Evolutionary conservation across 2,113 vertebrate species (phyloP).

Genomic region (Plotosus lineatus): DNA sequence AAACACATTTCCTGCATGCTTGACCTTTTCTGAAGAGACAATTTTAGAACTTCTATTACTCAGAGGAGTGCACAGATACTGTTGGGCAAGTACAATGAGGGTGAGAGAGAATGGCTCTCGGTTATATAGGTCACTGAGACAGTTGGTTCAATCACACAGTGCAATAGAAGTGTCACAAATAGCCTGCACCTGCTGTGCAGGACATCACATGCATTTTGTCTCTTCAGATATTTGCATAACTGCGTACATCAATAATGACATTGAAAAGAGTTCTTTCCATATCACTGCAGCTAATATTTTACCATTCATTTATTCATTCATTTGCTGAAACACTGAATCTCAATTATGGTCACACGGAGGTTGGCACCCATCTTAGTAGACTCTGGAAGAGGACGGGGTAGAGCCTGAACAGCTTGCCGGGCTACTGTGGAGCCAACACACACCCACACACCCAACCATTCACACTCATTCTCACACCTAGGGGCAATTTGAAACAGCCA

Average conservation of each 20-base stretch:
- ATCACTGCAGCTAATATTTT: not conserved
- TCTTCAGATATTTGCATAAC: conserved; percentile 14
- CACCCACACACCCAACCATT: no score
- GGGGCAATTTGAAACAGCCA: no score
- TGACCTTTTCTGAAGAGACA: conserved; percentile 6
- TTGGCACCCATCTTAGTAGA: no score
- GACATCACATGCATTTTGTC: conserved; percentile 8
- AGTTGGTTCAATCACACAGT: conserved; percentile 8
- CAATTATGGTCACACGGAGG: no score
- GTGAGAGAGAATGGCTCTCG: not conserved
- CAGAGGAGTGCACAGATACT: not conserved
- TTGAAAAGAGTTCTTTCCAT: not conserved
- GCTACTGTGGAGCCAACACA: no score
- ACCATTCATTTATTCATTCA: no score
- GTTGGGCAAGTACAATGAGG: not conserved
- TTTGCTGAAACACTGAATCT: no score
- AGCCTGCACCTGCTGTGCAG: conserved; percentile 26
- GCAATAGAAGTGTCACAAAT: not conserved
- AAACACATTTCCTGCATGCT: not conserved
- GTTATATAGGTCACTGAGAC: conserved; percentile 27
- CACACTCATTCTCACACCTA: no score
- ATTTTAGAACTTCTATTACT: not conserved
- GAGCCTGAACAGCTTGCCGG: no score
- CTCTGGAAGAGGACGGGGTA: no score
- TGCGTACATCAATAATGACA: not conserved